These are phyloP conservation scores for Acanthornis magna DNA, from an alignment of 2,797 vertebrate genomes.

Conservation along the genomic window DNA sequence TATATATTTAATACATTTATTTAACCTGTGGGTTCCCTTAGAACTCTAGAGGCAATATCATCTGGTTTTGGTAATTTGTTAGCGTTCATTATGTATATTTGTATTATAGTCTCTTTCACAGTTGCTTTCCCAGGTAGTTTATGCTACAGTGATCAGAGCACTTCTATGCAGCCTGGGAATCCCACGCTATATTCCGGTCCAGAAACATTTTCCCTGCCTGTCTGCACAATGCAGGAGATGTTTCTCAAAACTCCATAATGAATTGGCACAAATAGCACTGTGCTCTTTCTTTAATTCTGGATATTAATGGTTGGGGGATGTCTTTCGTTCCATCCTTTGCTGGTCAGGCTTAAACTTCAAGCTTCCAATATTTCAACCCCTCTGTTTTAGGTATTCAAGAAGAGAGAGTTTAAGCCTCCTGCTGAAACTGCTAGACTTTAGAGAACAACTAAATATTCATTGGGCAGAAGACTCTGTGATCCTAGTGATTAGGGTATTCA, in stretches of 20 bases:
- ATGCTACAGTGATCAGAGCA: background rate
- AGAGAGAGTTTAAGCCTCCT: background rate
- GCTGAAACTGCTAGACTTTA: conserved; percentile 6
- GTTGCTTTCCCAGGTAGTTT: background rate
- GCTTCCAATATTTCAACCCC: background rate
- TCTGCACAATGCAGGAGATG: background rate
- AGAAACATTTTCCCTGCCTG: background rate
- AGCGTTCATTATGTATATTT: background rate
- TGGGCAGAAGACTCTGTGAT: conserved; percentile 44
- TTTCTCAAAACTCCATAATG: background rate
- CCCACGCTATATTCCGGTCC: background rate
- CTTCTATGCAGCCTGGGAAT: background rate
- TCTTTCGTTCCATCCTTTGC: background rate
- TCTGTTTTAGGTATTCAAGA: background rate
- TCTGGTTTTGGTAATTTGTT: background rate
- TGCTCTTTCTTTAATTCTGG: background rate
- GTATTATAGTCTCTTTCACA: background rate
- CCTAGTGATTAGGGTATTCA: conserved; percentile 43
- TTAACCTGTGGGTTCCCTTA: background rate
- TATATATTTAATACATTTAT: background rate
- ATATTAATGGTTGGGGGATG: background rate
- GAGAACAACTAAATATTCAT: conserved; percentile 49
- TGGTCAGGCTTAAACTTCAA: background rate
- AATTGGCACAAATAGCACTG: background rate
- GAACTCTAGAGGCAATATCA: background rate